Evolutionary conservation across 2,113 vertebrate genomes (phyloP), one percentile per base, ranked within the genome.

Genomic region (Tupaia chinensis): DNA sequence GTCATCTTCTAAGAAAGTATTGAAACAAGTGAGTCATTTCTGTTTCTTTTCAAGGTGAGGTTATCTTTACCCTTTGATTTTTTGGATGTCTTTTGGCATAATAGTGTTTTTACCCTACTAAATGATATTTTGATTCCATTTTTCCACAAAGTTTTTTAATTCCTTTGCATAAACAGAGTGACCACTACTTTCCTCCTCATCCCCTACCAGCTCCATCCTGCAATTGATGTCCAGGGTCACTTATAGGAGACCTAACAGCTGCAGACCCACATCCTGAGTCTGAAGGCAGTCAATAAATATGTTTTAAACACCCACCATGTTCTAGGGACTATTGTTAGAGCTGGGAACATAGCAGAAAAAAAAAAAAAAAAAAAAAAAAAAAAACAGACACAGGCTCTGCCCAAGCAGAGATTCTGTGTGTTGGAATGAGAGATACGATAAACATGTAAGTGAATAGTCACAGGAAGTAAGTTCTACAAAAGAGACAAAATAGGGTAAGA

Each of bases 211-310:
- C 88, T 93, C 5, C 73, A 68, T 53, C 80, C 16, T 54, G 34
- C 34, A 66, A 81, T 34, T 73, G 93, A 87, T 88, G 72, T 22
- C 65, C 13, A 44, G 0, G 72, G 74, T 88, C 87, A 80, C 78
- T 96, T 72, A 23, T 0, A n/a, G 94, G 25, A 89, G 77, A 53
- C 17, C 85, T 93, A 91, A 87, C 58, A 95, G 81, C 96, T 92
- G 68, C 70, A 84, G 63, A 84, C 77, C 84, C 92, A 91, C 91
- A 95, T 87, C 84, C 60, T 10, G 29, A 56, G 56, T 23, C 63
- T 56, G 54, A 7, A 32, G 25, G 22, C 53, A 78, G 56, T 44
- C 27, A 20, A 1, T 23, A 17, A 74, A 54, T 83, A 12, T 72
- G n/a, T 88, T 54, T 34, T 61, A 44, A 91, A 22, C 5, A 54